Evolutionary conservation across 1,140 invertebrate genomes (phyloP).

Genomic region (Ganaspis sp.): DNA sequence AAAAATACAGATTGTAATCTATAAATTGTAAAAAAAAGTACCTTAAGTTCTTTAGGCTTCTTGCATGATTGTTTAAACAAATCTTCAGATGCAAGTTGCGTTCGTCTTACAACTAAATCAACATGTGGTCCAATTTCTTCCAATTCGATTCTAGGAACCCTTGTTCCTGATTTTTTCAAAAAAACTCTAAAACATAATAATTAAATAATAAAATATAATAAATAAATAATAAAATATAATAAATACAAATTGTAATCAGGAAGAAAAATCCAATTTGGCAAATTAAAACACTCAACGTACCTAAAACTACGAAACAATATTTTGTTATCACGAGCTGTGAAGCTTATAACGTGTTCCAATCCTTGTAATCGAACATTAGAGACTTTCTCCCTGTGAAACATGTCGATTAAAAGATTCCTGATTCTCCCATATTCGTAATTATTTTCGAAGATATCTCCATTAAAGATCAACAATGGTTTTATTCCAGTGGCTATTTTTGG

Average conservation of each 20-base stretch:
- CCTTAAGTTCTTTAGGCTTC: constrained; percentile 89
- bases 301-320: constrained; percentile 92
- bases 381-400: constrained; percentile 92
- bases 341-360: constrained; percentile 93
- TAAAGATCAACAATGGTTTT: constrained; percentile 95
- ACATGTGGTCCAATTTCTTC: constrained; percentile 96
- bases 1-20: too few relatives aligned
- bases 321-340: constrained; percentile 88
- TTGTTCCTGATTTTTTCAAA: constrained; percentile 93
- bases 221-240: too few relatives aligned
- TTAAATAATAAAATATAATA: constrained; percentile 33
- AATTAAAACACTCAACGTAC: constrained; percentile 73
- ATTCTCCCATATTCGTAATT: constrained; percentile 88
- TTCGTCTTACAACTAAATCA: constrained; percentile 90
- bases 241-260: too few relatives aligned
- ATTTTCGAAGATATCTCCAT: constrained; percentile 93
- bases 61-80: constrained; percentile 92
- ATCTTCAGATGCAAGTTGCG: constrained; percentile 92
- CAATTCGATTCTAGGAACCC: constrained; percentile 92
- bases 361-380: constrained; percentile 91
- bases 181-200: constrained; percentile 80
- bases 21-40: too few relatives aligned
- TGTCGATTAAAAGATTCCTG: constrained; percentile 94
- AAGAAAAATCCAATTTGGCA: too few relatives aligned
- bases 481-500: constrained; percentile 87